Evolutionary conservation across 2,113 vertebrate genomes (phyloP), one percentile per base, ranked within the genome.

Genomic region (mouse (Mus musculus)): DNA sequence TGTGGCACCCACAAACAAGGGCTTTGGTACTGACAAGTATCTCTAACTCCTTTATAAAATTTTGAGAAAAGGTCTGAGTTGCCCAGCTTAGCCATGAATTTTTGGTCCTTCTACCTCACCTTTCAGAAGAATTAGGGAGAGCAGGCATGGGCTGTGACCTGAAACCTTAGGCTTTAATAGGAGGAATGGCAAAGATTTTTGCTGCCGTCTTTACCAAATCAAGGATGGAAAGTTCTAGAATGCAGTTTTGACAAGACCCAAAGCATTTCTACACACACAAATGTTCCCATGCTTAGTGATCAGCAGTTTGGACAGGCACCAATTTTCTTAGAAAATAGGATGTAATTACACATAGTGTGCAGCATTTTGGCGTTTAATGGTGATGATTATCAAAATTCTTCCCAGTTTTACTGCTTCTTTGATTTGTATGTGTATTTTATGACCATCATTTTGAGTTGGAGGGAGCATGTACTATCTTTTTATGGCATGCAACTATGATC

Each of bases 401-500:
- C 94, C 39, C 39, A 65, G 16, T 80, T 97, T 95, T 94, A 82
- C 33, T 95, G 95, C 92, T 63, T 89, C 94, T 96, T 97, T 97
- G 72, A 42, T 87, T 95, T 93, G 56, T 77, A 90, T 95, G 92
- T 95, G 56, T 94, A 98, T 94, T 96, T 93, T 97, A 93, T 54
- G 92, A 73, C 89, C 82, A 95, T 91, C 89, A 95, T 91, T 98
- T 96, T 96, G 84, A 97, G 90, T 61, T 88, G 30, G 69, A 92
- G 1, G 87, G 96, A 96, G 76, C 89, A 96, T 93, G 72, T 89
- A 95, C 69, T 95, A 71, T 96, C 89, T 97, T 98, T 98, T 97
- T 97, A 95, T 97, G 95, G 96, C 75, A 91, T 36, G 71, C 82
- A 98, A 86, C 77, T 93, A n/a, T 98, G 95, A 97, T 98, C 96